A percentile compares a stretch with the other conserved stretches of the same genome.
Evolutionary conservation across 2,797 vertebrate species (phyloP).

Genomic region (Champsocephalus esox): DNA sequence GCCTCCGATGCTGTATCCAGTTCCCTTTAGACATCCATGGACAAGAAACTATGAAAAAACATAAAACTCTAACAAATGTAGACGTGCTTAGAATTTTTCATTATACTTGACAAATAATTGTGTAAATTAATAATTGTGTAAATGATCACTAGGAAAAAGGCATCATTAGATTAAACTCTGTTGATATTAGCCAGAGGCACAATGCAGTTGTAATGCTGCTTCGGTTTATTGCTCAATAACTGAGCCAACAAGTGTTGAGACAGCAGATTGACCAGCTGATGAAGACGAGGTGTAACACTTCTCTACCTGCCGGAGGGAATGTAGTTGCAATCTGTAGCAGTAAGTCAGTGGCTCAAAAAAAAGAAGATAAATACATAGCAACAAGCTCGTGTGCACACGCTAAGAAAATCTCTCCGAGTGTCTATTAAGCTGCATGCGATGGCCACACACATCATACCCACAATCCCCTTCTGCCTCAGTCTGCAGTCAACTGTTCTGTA

Average conservation of each 20-base stretch:
- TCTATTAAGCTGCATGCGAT: conserved; percentile 15
- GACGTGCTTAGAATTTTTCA: background rate
- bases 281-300: conserved; percentile 45
- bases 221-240: conserved; percentile 34
- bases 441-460: conserved; percentile 33
- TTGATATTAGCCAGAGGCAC: conserved; percentile 20
- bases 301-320: conserved; percentile 21
- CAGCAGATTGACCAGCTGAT: conserved; percentile 37
- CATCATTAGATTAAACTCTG: background rate
- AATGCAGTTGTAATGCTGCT: conserved; percentile 23
- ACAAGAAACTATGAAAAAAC: background rate
- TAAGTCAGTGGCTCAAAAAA: conserved; percentile 20
- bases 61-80: background rate
- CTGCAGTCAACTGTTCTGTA: conserved; percentile 6
- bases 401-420: conserved; percentile 18
- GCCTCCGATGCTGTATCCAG: no score
- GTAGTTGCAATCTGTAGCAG: conserved; percentile 28
- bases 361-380: conserved; percentile 1
- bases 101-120: conserved; percentile 15
- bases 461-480: conserved; percentile 31
- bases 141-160: conserved; percentile 13
- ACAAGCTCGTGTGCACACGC: background rate
- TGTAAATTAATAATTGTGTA: conserved; percentile 10
- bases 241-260: conserved; percentile 45
- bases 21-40: no score